phyloP scores from a whole-genome alignment of 2,797 vertebrate species.

The Bovichtus variegatus region DNA sequence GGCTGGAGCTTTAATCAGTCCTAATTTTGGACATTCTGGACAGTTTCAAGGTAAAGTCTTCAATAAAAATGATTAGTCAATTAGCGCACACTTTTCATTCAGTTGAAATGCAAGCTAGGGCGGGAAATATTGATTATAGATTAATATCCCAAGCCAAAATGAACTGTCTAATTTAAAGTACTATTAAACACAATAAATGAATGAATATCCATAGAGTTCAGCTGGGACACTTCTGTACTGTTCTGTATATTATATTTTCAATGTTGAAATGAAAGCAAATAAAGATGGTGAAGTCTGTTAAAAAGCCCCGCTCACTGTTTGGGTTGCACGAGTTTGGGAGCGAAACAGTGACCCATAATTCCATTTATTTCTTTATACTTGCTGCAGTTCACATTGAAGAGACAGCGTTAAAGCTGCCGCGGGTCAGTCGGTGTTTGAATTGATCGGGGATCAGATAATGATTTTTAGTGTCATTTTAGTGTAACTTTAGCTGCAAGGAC shows the following conservation, averaged over 20 bases:
- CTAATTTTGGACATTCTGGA: not conserved
- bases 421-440: not conserved
- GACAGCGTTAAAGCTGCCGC: not conserved
- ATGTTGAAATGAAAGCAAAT: not conserved
- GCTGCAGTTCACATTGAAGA: not conserved
- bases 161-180: not conserved
- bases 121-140: not conserved
- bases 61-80: too few species aligned
- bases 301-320: not conserved
- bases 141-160: not conserved
- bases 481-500: not conserved
- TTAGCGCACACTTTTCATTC: not conserved
- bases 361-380: not conserved
- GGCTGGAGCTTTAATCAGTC: not conserved
- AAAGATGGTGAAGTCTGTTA: not conserved
- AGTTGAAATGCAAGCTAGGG: not conserved
- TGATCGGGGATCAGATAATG: not conserved
- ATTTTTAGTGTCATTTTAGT: not conserved
- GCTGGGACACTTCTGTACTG: not conserved
- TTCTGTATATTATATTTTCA: not conserved
- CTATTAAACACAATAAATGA: too few species aligned
- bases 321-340: not conserved
- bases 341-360: not conserved
- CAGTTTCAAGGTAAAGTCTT: not conserved
- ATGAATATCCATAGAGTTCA: not conserved